Base-by-base conservation (phyloP, 2,888 invertebrate species). In the Aplocera efformata region DNA sequence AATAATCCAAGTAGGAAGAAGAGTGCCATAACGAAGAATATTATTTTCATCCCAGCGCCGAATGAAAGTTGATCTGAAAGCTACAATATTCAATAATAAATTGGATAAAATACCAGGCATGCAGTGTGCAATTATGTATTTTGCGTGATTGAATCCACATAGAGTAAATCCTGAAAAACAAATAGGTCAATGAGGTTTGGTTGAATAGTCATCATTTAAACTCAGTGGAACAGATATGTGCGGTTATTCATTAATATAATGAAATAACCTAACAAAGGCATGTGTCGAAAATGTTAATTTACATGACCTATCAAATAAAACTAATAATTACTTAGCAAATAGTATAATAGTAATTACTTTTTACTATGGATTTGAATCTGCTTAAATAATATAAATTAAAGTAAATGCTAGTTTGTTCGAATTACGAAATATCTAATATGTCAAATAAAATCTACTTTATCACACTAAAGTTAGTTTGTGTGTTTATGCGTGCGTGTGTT, bases 1-100 rank as follows among this genome's bases (percentile, higher is more conserved):
- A 79, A 84, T 6, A 83, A 57, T 5, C 69, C 86, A 24, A 88
- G 59, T 10, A 86, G 53, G 47, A 84, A 80, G 42, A 80, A 82
- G 35, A 88, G 61, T 1, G 68, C 81, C 6, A 53, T 29, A 0
- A 78, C 75, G 40, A 85, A 88, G 42, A 75, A 73, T 42, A 83
- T 63, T 40, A 83, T 67, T 58, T 85, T 85, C 64, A 80, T 58
- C 10, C 62, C 59, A 1, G 74, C 76, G 6, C 67, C 60, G 25
- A 77, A 64, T 9, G 76, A 65, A 35, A 82, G 48, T 21, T 81
- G 53, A 48, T 79, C 72, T 40, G 83, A 67, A 53, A 84, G 68
- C 85, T 85, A 55, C 48, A 42, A 44, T 22, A 51, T 17, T 17
- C 10, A 22, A 35, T 9, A 17, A 10, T 21, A 29, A 27, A 8